These are phyloP conservation scores for Apamea monoglypha DNA, from an alignment of 2,888 invertebrate species.

Conservation along the genomic window DNA sequence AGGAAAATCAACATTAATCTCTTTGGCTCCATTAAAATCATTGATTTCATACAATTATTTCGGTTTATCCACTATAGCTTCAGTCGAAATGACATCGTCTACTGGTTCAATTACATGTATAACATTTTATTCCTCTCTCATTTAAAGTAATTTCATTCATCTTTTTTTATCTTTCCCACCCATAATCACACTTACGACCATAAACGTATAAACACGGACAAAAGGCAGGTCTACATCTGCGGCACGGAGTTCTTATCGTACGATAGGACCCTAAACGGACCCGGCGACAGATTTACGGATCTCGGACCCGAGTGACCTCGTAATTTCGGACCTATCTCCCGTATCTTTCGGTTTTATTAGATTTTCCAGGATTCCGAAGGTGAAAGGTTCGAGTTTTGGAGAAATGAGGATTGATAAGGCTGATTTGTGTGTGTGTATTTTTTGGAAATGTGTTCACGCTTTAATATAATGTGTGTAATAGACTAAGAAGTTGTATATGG, in stretches of 20 bases:
- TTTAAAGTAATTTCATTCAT: constrained; percentile 18
- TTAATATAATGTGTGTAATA: not conserved
- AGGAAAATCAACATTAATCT: too few relatives aligned
- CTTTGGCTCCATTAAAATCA: not conserved
- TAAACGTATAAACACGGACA: constrained; percentile 59
- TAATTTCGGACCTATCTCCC: constrained; percentile 67
- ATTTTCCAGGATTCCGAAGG: constrained; percentile 65
- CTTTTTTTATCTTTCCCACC: constrained; percentile 39
- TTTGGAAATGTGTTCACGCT: constrained; percentile 11
- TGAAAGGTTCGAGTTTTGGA: constrained; percentile 66
- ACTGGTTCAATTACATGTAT: not conserved
- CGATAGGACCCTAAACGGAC: constrained; percentile 61
- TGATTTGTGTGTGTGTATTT: constrained; percentile 61
- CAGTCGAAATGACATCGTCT: not conserved
- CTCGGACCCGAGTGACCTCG: constrained; percentile 69
- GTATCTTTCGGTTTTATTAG: constrained; percentile 69
- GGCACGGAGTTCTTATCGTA: constrained; percentile 62
- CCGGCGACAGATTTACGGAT: constrained; percentile 70
- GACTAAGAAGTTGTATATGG: not conserved
- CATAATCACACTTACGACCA: constrained; percentile 29
- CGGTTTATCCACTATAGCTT: not conserved
- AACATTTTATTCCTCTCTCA: not conserved
- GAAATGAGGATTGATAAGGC: constrained; percentile 65
- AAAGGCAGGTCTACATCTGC: constrained; percentile 58
- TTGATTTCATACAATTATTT: not conserved